A percentile compares a stretch with the other conserved stretches of the same genome.
Conservation (phyloP, 1,140 invertebrate genomes). For the Euschistus heros region DNA sequence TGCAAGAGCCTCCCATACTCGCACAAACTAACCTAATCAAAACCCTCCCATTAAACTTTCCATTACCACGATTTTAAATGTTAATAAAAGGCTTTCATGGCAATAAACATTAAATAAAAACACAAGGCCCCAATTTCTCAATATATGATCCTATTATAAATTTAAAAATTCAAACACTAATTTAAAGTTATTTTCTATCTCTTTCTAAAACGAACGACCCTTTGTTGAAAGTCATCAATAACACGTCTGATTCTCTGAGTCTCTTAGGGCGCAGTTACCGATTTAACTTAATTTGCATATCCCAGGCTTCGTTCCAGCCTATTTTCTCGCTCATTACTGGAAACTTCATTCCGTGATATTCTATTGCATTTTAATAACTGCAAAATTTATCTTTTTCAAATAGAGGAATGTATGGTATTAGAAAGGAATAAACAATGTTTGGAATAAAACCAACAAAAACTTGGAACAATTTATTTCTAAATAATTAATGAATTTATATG, state of each 20-base stretch:
- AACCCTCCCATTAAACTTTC: background rate
- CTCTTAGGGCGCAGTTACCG: conserved; percentile 12
- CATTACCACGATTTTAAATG: too few relatives aligned
- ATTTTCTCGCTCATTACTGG: too few relatives aligned
- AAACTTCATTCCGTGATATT: too few relatives aligned
- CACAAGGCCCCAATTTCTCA: too few relatives aligned
- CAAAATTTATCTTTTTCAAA: too few relatives aligned
- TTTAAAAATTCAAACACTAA: background rate
- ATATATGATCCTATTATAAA: background rate
- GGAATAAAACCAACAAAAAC: background rate
- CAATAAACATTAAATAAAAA: too few relatives aligned
- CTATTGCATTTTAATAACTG: too few relatives aligned
- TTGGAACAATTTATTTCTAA: conserved; percentile 16
- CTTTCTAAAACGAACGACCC: conserved; percentile 14
- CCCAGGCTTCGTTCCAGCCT: background rate
- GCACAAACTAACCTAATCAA: conserved; percentile 14
- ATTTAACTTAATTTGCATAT: conserved; percentile 16
- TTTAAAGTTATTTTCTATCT: background rate
- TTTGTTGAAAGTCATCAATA: conserved; percentile 17
- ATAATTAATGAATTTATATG: conserved; percentile 11
- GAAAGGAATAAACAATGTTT: too few relatives aligned
- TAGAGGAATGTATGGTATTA: too few relatives aligned
- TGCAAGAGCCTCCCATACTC: conserved; percentile 6
- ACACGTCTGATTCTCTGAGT: conserved; percentile 13
- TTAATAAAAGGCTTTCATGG: too few relatives aligned